Conservation (phyloP, 2,113 vertebrate species). For the Caranx ignobilis region DNA sequence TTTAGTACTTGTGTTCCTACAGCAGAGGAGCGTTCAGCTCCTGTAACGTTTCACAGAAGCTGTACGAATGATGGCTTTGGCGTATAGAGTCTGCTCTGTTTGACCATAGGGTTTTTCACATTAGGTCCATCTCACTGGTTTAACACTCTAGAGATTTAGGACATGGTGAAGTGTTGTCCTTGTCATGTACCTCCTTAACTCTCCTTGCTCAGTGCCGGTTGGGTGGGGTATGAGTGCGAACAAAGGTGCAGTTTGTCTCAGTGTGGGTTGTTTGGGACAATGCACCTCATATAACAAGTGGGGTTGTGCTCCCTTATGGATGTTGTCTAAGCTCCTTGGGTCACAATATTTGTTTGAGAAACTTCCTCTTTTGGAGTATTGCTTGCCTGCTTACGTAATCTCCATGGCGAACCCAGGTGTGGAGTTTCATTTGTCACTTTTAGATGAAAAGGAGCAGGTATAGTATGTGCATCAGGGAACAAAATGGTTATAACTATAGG, state of each 20-base stretch:
- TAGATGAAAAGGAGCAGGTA: neutral
- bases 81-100: neutral
- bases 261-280: neutral
- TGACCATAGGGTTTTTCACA: constrained; percentile 2
- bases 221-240: neutral
- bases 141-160: constrained; percentile 12
- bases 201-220: neutral
- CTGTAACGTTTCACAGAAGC: neutral
- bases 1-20: constrained; percentile 1
- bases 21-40: neutral
- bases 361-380: neutral
- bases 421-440: neutral
- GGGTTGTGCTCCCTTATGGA: neutral
- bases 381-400: neutral
- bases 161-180: constrained; percentile 3
- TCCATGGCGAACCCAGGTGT: neutral
- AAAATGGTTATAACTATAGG: neutral
- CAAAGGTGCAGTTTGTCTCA: constrained; percentile 15
- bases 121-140: neutral
- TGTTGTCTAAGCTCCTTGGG: neutral
- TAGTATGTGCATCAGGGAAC: too few species aligned
- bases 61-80: neutral
- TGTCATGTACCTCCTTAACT: constrained; percentile 12
- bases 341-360: neutral
- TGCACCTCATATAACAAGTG: neutral